These are phyloP conservation scores for Phodopus roborovskii DNA, from an alignment of 2,113 vertebrate species.

Conservation along the genomic window DNA sequence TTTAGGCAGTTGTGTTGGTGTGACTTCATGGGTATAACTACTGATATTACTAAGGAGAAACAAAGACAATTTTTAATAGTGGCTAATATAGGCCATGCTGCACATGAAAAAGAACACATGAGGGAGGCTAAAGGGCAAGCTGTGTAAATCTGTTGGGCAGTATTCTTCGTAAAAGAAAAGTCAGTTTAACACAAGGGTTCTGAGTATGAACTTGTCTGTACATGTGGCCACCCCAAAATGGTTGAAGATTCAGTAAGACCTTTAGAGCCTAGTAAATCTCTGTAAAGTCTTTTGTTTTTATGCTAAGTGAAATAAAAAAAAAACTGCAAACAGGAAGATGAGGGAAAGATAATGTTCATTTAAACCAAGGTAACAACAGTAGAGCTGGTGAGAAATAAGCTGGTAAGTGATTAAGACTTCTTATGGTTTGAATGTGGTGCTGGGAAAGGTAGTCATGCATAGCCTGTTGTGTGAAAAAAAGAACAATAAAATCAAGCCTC, in stretches of 20 bases:
- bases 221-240: neutral
- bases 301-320: neutral
- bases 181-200: neutral
- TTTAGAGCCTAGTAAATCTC: neutral
- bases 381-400: neutral
- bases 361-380: neutral
- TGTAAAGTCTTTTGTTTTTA: neutral
- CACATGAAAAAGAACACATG: neutral
- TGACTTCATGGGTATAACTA: neutral
- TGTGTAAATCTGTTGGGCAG: neutral
- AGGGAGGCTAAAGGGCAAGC: neutral
- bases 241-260: neutral
- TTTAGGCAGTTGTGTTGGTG: neutral
- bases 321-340: neutral
- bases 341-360: neutral
- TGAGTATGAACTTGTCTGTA: neutral
- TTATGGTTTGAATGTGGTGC: neutral
- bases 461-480: neutral
- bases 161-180: neutral
- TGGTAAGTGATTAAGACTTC: neutral
- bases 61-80: neutral
- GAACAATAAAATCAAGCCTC: neutral
- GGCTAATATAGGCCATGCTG: neutral
- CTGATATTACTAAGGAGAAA: neutral
- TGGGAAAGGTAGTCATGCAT: neutral